Evolutionary conservation across 2,113 vertebrate genomes (phyloP).

Genomic region (Nesospiza acunhae): DNA sequence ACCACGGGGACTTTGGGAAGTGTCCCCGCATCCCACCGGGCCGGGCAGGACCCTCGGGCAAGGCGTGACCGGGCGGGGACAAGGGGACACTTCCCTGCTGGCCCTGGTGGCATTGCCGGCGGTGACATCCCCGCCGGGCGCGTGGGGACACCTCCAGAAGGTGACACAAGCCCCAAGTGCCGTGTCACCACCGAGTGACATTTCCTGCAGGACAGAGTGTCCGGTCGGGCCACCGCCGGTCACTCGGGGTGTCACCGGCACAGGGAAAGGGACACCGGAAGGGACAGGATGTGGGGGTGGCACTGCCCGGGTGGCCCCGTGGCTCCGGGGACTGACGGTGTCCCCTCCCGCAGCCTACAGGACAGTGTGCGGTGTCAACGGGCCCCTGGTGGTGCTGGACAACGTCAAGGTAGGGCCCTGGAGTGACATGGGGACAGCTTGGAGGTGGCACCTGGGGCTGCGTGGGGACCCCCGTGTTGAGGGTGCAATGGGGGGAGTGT

Average conservation of each 20-base stretch:
- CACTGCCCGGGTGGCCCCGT: not conserved
- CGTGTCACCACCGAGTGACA: accelerated
- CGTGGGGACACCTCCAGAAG: not conserved
- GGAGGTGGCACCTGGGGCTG: not conserved
- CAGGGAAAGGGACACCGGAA: not conserved
- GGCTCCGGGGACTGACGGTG: not conserved
- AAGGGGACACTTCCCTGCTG: not conserved
- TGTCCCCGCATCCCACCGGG: not conserved
- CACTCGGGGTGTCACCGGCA: not conserved
- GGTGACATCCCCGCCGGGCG: not conserved
- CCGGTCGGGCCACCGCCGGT: not conserved
- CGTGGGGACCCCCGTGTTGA: not conserved
- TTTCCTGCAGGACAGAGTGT: not conserved
- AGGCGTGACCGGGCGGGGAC: not conserved
- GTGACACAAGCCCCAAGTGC: not conserved
- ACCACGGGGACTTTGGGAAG: accelerated
- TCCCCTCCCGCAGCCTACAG: conserved; percentile 66
- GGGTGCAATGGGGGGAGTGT: accelerated
- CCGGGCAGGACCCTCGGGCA: not conserved
- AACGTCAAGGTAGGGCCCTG: conserved; percentile 75
- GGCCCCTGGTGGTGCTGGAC: conserved; percentile 80
- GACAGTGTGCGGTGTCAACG: conserved; percentile 79
- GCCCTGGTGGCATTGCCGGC: not conserved
- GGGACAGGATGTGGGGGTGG: not conserved
- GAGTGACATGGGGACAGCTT: not conserved